Base-by-base conservation (phyloP, 2,888 invertebrate genomes). In the Ornithoptera alexandrae region DNA sequence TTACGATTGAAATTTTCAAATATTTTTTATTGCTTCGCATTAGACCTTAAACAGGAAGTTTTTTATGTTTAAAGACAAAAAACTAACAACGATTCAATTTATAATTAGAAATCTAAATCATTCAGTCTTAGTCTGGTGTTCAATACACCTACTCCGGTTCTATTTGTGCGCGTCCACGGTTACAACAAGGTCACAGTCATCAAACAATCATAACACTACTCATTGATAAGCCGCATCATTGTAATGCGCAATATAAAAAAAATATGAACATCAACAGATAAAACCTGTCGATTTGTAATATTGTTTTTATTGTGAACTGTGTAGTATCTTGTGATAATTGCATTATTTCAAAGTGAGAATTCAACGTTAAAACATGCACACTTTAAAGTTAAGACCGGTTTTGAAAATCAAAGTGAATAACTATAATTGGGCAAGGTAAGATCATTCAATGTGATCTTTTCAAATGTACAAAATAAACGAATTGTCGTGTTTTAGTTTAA, bases 101-200 rank as follows among this genome's bases (percentile, higher is more conserved):
- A n/a, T 18, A 5, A n/a, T n/a, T 53, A 53, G 53, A 53, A 53
- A 8, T 53, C 7, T 53, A n/a, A 53, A n/a, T 7, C n/a, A 53
- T 18, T 53, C 53, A 53, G n/a, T 53, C 12, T 53, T 53, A 53
- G 53, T 53, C 8, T 53, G n/a, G 18, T 15, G 50, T 50, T n/a
- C 8, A 46, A 15, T 56, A 58, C 36, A 59, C 42, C 22, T 59
- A 59, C 24, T 39, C 20, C 20, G 6, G 50, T n/a, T 67, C 66
- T 70, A 70, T 70, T 59, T 63, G 66, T 62, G 61, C 50, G 56
- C 56, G 60, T 70, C 59, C 62, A 63, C 66, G 58, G 66, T 63
- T 70, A 15, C 20, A 59, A 53, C 63, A 60, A 70, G 66, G 66
- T 39, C 56, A 42, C 7, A 70, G 39, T 60, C 39, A 67, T 66